Conservation (phyloP, 2,113 vertebrate species). For the Varanus komodoensis region DNA sequence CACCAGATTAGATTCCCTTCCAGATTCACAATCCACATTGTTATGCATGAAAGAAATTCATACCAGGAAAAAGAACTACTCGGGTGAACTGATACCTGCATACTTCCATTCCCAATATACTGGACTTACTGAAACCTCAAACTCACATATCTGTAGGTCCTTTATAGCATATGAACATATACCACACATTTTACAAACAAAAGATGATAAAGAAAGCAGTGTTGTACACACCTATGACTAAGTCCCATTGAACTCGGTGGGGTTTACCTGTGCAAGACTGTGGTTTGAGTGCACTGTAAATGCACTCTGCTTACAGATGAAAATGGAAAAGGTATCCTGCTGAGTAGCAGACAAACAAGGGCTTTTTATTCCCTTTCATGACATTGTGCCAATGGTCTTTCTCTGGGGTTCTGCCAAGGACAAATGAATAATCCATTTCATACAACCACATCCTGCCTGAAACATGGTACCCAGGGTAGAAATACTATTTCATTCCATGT, state of each 20-base stretch:
- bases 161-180: not conserved
- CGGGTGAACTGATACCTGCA: not conserved
- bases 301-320: not conserved
- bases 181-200: not conserved
- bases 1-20: not conserved
- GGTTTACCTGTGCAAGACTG: too few relatives aligned
- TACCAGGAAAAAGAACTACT: not conserved
- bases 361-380: not conserved
- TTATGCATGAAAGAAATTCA: not conserved
- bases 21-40: not conserved
- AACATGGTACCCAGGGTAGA: slow-evolving; percentile 15
- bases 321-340: not conserved
- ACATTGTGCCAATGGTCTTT: slow-evolving; percentile 29
- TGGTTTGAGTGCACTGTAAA: not conserved
- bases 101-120: not conserved
- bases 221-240: too few relatives aligned
- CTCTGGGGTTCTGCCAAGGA: slow-evolving; percentile 39
- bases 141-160: not conserved
- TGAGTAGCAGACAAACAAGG: slow-evolving; percentile 23
- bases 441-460: slow-evolving; percentile 47
- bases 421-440: slow-evolving; percentile 51
- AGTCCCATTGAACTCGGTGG: too few relatives aligned
- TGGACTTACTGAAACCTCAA: not conserved
- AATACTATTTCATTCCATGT: not conserved
- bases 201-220: too few relatives aligned